These are phyloP conservation scores for Neosalanx taihuensis DNA, from an alignment of 2,797 vertebrate genomes.

Conservation along the genomic window DNA sequence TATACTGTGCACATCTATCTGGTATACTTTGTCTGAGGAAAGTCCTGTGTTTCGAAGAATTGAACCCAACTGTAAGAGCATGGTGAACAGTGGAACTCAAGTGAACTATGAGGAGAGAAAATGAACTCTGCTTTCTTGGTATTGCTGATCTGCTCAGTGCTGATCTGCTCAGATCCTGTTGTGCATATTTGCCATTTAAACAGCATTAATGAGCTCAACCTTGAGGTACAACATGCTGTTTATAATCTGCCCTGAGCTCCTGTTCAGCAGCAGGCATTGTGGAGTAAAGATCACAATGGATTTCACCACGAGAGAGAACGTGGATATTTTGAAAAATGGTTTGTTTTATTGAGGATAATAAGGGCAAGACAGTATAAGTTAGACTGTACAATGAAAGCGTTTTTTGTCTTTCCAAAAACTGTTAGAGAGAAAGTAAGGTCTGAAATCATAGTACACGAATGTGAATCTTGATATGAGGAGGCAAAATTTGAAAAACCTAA, in stretches of 20 bases:
- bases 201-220: too few relatives aligned
- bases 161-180: slow-evolving; percentile 5
- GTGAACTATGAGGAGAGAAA: neutral
- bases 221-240: neutral
- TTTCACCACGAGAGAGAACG: neutral
- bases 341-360: slow-evolving; percentile 14
- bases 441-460: neutral
- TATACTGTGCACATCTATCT: too few relatives aligned
- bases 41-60: neutral
- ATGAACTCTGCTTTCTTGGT: neutral
- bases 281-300: too few relatives aligned
- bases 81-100: neutral
- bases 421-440: neutral
- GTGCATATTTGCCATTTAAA: slow-evolving; percentile 3
- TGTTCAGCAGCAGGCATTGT: neutral
- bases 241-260: neutral
- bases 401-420: neutral
- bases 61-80: neutral
- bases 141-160: neutral
- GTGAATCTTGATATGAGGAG: slow-evolving; percentile 1
- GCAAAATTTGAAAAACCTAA: slow-evolving; percentile 1
- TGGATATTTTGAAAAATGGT: slow-evolving; percentile 10
- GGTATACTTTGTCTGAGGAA: too few relatives aligned
- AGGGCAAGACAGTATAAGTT: slow-evolving; percentile 16
- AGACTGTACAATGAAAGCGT: slow-evolving; percentile 18